These are phyloP conservation scores for Genyomyrus donnyi DNA, from an alignment of 2,113 vertebrate species.

Conservation along the genomic window DNA sequence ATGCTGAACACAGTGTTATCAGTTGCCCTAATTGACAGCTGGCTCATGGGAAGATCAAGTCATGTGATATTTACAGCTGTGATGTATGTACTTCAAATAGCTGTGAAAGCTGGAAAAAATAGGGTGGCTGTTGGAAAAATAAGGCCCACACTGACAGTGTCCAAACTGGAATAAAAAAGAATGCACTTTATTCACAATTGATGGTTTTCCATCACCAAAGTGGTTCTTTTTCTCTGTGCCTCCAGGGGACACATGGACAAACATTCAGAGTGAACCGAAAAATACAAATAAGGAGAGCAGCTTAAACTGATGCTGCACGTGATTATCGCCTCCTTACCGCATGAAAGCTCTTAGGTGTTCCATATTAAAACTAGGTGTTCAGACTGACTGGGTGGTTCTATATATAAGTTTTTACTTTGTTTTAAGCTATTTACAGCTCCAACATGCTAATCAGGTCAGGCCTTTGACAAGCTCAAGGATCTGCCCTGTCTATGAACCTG, in stretches of 20 bases:
- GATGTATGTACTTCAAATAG: background rate
- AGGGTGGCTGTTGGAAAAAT: background rate
- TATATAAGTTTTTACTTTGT: background rate
- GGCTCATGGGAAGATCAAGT: background rate
- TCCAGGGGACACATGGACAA: background rate
- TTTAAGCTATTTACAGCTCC: background rate
- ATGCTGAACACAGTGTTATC: background rate
- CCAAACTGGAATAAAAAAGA: background rate
- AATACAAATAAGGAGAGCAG: background rate
- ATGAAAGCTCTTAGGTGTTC: background rate
- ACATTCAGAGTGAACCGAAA: background rate
- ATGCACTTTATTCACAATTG: background rate
- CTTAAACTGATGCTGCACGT: background rate
- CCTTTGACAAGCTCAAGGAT: background rate
- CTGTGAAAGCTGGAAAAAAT: background rate
- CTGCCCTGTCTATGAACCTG: background rate
- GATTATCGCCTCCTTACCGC: background rate
- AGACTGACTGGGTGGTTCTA: background rate
- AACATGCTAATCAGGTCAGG: background rate
- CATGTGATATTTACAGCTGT: background rate
- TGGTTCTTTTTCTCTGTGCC: background rate
- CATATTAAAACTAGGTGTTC: background rate
- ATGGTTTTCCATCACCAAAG: background rate
- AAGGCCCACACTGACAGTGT: background rate
- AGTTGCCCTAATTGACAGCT: background rate